Conservation (phyloP, 2,888 invertebrate genomes). For the Hyppa rectilinea region DNA sequence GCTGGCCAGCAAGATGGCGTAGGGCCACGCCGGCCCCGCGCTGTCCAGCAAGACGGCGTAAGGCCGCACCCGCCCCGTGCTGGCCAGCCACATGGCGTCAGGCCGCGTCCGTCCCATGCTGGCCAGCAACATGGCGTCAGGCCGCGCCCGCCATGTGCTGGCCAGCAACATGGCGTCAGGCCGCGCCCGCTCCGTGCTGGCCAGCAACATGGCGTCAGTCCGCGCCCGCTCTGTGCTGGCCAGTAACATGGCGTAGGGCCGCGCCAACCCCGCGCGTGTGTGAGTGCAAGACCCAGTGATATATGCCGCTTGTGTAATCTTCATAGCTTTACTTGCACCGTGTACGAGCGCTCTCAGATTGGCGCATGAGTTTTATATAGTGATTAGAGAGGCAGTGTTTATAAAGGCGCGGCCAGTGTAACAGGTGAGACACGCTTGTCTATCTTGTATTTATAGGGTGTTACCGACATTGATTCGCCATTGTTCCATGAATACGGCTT, state of each 20-base stretch:
- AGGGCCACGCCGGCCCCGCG: slow-evolving; percentile 41
- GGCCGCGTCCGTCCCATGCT: too few species aligned
- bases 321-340: slow-evolving; percentile 32
- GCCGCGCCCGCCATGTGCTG: too few species aligned
- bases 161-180: slow-evolving; percentile 98
- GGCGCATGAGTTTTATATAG: slow-evolving; percentile 5
- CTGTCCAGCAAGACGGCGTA: too few species aligned
- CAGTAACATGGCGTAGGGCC: slow-evolving; percentile 98
- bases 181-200: slow-evolving; percentile 97
- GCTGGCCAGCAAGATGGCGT: slow-evolving; percentile 98
- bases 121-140: slow-evolving; percentile 98
- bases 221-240: too few species aligned
- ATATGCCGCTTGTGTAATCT: slow-evolving; percentile 6
- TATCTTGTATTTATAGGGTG: slow-evolving; percentile 16
- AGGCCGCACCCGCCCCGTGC: slow-evolving; percentile 96
- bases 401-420: slow-evolving; percentile 5
- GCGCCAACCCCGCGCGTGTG: not conserved
- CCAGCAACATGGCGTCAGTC: slow-evolving; percentile 98
- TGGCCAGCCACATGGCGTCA: slow-evolving; percentile 98
- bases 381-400: slow-evolving; percentile 20
- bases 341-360: slow-evolving; percentile 9
- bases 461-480: slow-evolving; percentile 5
- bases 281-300: slow-evolving; percentile 9
- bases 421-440: not conserved
- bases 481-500: not conserved